Evolutionary conservation across 2,113 vertebrate species (phyloP).

Genomic region (Cyphomyrus discorhynchus): DNA sequence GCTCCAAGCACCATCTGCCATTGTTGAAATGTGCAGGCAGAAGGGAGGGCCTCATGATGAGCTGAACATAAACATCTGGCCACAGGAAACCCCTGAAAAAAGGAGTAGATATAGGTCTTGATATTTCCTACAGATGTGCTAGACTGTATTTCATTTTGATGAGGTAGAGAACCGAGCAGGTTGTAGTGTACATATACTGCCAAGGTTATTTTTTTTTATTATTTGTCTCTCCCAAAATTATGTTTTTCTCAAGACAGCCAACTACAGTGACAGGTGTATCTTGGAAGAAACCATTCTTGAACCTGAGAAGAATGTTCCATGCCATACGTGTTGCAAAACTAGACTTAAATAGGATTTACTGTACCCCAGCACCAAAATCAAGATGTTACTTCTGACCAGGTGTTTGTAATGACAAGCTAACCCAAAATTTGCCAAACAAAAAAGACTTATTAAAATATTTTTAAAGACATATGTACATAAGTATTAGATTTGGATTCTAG

Average conservation of each 20-base stretch:
- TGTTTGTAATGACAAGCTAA: background rate
- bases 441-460: background rate
- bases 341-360: background rate
- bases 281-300: background rate
- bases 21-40: background rate
- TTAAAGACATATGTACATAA: background rate
- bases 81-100: background rate
- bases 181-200: background rate
- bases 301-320: background rate
- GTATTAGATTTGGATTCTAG: background rate
- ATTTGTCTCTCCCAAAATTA: background rate
- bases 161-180: background rate
- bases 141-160: slow-evolving; percentile 3
- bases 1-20: background rate
- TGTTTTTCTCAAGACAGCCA: background rate
- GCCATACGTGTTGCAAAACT: background rate
- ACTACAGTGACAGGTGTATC: background rate
- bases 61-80: background rate
- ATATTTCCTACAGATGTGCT: slow-evolving; percentile 8
- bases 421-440: background rate
- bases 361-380: background rate
- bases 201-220: background rate
- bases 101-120: background rate
- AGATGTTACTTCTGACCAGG: background rate
- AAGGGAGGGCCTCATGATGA: background rate